Evolutionary conservation across 37 sponge, comb jelly and placozoan species (phyloP), one percentile per base, ranked within the genome.

Genomic region (Hexactinellida sp.): DNA sequence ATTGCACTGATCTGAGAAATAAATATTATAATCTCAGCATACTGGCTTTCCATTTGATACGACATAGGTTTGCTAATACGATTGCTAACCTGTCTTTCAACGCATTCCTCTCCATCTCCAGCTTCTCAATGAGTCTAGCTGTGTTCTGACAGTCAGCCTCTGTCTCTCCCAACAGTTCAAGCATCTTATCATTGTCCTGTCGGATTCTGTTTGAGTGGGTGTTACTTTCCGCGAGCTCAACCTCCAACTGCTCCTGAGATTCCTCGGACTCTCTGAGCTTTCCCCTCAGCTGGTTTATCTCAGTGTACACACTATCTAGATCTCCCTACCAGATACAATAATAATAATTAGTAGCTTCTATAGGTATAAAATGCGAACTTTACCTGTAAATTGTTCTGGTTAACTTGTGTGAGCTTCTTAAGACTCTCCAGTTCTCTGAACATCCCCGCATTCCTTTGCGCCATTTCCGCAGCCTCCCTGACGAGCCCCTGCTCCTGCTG

Each of bases 371-470:
- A 16, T 16, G 5, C 10, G 32, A 13, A 85, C 3, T 71, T 71
- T 63, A 36, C 54, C 37, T 38, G 37, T 51, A 54, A 19, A 19
- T 54, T 54, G 86, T 85, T 36, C 3, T 63, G 76, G 13, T 87
- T 37, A 36, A 36, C 38, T 25, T 39, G 36, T 32, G 83, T 87
- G 23, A 38, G 84, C 35, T 28, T 52, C 19, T 89, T 36, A 36
- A 89, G 41, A 23, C 55, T 86, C 21, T 90, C 54, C 0, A 92
- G 83, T 37, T 92, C 92, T 30, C 82, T 37, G 54, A 88, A 94
- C 36, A 96, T 91, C 16, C 52, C 38, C 0, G 90, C 84, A 55
- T 96, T 94, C 88, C 92, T 96, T 47, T 82, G 36, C 19, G 87
- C 38, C 55, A 96, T 86, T 28, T 92, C 93, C 36, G 63, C 54